Conservation (phyloP, 2,888 invertebrate genomes). For the Smittia aterrima region DNA sequence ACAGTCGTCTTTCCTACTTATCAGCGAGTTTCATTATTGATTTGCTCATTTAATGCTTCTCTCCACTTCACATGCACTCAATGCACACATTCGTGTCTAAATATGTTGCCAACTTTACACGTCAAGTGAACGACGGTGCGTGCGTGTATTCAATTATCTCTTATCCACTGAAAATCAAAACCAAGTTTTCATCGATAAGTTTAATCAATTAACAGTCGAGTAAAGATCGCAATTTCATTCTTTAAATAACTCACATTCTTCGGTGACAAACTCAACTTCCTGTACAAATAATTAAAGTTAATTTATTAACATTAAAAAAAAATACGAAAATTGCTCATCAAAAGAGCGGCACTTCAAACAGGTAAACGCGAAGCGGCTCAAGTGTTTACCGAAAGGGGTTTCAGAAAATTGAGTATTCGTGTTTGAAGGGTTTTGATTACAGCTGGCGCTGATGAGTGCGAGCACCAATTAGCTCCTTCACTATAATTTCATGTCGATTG, state of each 20-base stretch:
- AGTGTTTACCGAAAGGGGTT: neutral
- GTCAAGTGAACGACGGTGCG: neutral
- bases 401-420: slow-evolving; percentile 4
- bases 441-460: neutral
- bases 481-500: slow-evolving; percentile 2
- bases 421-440: slow-evolving; percentile 21
- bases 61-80: neutral
- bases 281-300: neutral
- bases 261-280: neutral
- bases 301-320: neutral
- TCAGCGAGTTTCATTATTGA: slow-evolving; percentile 20
- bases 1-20: neutral
- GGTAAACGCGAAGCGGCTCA: neutral
- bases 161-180: neutral
- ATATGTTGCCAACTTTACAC: slow-evolving; percentile 24
- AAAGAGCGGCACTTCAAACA: neutral
- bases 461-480: slow-evolving; percentile 4
- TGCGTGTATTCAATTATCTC: slow-evolving; percentile 11
- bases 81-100: neutral
- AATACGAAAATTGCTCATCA: neutral
- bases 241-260: neutral
- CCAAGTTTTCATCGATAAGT: neutral
- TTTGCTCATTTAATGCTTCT: neutral
- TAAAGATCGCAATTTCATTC: neutral
- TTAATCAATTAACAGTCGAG: neutral